A percentile compares a stretch with the other conserved stretches of the same genome.
Conservation (phyloP, 2,888 invertebrate genomes). For the Chelonus formosanus region DNA sequence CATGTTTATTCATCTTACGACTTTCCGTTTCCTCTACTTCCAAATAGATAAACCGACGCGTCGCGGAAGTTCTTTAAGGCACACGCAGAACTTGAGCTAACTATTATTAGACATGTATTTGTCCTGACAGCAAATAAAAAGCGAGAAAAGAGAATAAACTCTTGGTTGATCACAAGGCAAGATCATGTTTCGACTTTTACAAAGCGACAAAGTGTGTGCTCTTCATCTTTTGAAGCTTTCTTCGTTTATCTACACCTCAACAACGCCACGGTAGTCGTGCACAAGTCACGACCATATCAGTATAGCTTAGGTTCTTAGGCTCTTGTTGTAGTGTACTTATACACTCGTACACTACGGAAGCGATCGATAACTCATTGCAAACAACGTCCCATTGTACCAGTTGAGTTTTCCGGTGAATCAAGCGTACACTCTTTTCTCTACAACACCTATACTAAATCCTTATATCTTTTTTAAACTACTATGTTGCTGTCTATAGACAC, state of each 20-base stretch:
- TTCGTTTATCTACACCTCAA: not conserved
- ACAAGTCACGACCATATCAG: constrained; percentile 50
- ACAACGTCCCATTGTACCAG: constrained; percentile 51
- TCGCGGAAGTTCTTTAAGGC: constrained; percentile 49
- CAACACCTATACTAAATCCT: constrained; percentile 7
- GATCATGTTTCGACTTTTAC: constrained; percentile 30
- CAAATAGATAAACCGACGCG: constrained; percentile 33
- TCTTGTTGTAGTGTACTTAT: constrained; percentile 32
- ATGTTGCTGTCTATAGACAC: not conserved
- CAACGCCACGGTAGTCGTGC: constrained; percentile 14
- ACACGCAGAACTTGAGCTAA: constrained; percentile 24
- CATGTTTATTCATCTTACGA: constrained; percentile 46
- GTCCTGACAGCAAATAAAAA: not conserved
- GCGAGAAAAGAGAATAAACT: constrained; percentile 4
- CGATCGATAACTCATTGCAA: constrained; percentile 55
- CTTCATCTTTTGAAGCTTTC: constrained; percentile 1
- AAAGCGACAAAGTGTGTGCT: constrained; percentile 30
- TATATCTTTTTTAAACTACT: not conserved
- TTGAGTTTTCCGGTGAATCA: constrained; percentile 24
- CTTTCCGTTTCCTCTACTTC: constrained; percentile 47
- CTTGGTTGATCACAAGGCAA: constrained; percentile 16
- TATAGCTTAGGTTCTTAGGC: constrained; percentile 32
- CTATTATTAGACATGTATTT: constrained; percentile 45
- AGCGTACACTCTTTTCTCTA: constrained; percentile 5
- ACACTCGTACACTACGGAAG: constrained; percentile 46